Conservation (phyloP, 2,888 invertebrate genomes). For the Cheilosia pagana region DNA sequence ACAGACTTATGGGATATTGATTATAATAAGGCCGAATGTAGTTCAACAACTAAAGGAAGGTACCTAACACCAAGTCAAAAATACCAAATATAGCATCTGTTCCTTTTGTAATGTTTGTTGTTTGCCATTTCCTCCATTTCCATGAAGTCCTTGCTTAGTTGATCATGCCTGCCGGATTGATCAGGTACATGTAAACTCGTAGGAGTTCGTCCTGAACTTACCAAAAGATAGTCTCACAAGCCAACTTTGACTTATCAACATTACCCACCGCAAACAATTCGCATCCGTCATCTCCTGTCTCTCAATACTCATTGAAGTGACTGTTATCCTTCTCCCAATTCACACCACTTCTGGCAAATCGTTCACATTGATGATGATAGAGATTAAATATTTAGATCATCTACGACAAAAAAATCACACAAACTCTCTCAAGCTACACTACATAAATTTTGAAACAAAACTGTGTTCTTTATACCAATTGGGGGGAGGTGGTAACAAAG, state of each 20-base stretch:
- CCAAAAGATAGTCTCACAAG: background rate
- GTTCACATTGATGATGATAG: background rate
- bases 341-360: no score
- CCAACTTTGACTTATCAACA: background rate
- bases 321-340: background rate
- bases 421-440: slow-evolving; percentile 49
- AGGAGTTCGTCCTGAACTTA: background rate
- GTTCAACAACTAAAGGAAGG: no score
- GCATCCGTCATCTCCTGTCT: no score
- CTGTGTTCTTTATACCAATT: slow-evolving; percentile 51
- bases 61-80: no score
- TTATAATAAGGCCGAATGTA: no score
- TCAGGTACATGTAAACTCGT: background rate
- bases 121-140: no score
- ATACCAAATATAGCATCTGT: no score
- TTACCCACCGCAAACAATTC: background rate
- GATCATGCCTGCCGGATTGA: no score
- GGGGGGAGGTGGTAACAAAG: slow-evolving; percentile 5
- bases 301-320: background rate
- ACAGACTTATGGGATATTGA: no score
- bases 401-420: slow-evolving; percentile 10
- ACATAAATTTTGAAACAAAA: slow-evolving; percentile 63
- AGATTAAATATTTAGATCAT: slow-evolving; percentile 1
- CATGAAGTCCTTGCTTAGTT: no score
- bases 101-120: no score